phyloP scores from a whole-genome alignment of 2,888 invertebrate genomes.

The Heliconius charithonia region DNA sequence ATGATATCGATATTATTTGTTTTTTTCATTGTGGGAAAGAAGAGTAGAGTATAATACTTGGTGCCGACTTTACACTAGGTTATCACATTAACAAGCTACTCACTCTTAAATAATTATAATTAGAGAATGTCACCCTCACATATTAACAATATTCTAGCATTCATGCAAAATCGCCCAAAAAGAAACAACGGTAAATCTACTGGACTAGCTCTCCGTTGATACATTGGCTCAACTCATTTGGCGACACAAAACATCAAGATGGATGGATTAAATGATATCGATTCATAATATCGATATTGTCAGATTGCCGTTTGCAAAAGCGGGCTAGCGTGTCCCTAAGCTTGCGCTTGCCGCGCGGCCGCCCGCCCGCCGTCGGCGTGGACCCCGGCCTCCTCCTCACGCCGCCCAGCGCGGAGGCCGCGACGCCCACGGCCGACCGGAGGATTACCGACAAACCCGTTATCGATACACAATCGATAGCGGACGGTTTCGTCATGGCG shows the following conservation, averaged over 20 bases:
- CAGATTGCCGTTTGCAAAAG: slow-evolving; percentile 82
- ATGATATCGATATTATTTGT: slow-evolving; percentile 22
- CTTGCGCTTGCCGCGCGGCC: slow-evolving; percentile 73
- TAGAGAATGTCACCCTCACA: slow-evolving; percentile 56
- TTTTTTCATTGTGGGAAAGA: slow-evolving; percentile 47
- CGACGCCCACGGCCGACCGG: slow-evolving; percentile 66
- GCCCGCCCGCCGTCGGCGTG: slow-evolving; percentile 73
- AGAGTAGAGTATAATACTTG: slow-evolving; percentile 38
- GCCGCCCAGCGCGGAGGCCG: slow-evolving; percentile 76
- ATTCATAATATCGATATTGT: slow-evolving; percentile 56
- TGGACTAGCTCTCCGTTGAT: slow-evolving; percentile 12
- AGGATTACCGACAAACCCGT: slow-evolving; percentile 49
- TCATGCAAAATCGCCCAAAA: slow-evolving; percentile 11
- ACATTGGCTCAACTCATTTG: slow-evolving; percentile 19
- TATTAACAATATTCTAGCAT: slow-evolving; percentile 51
- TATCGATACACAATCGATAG: slow-evolving; percentile 42
- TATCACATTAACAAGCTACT: slow-evolving; percentile 40
- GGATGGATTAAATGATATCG: slow-evolving; percentile 35
- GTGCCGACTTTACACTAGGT: slow-evolving; percentile 45
- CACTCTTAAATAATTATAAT: slow-evolving; percentile 30
- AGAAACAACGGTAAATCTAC: slow-evolving; percentile 19
- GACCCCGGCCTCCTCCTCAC: slow-evolving; percentile 73
- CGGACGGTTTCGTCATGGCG: slow-evolving; percentile 61
- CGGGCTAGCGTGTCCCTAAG: slow-evolving; percentile 75
- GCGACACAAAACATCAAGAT: background rate